Evolutionary conservation across 2,797 vertebrate species (phyloP).

Genomic region (Anas acuta): DNA sequence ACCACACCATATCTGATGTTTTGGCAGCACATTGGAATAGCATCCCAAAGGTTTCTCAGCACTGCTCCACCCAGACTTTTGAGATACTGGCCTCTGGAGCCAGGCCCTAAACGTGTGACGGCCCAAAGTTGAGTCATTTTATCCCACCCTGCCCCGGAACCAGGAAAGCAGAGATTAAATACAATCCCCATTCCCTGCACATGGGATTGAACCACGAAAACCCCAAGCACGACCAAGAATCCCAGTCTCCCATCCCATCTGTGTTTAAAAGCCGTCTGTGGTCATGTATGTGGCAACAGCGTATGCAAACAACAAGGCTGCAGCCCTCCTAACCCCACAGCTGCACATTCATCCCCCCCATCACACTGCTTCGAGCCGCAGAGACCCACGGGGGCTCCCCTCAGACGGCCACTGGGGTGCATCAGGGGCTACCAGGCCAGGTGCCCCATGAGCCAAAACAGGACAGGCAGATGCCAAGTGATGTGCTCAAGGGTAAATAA

Average conservation of each 20-base stretch:
- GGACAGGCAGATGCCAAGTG: background rate
- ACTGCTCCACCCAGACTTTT: background rate
- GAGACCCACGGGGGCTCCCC: accelerated
- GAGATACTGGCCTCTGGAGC: background rate
- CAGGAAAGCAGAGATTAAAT: background rate
- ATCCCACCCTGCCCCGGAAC: background rate
- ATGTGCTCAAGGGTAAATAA: background rate
- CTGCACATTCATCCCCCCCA: background rate
- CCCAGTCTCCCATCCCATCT: background rate
- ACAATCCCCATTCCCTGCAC: background rate
- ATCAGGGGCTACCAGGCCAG: background rate
- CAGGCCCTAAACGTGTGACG: background rate
- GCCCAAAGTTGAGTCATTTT: background rate
- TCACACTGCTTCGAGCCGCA: background rate
- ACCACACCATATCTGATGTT: background rate
- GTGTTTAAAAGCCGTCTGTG: background rate
- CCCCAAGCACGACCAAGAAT: background rate
- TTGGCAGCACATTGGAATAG: background rate
- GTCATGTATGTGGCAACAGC: background rate
- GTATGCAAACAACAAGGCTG: background rate
- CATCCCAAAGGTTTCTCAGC: background rate
- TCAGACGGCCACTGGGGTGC: background rate
- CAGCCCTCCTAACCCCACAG: background rate
- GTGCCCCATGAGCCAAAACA: background rate
- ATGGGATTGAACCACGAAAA: background rate